A percentile compares a stretch with the other conserved stretches of the same genome.
phyloP scores from a whole-genome alignment of 2,113 vertebrate genomes.

The Polyodon spathula region DNA sequence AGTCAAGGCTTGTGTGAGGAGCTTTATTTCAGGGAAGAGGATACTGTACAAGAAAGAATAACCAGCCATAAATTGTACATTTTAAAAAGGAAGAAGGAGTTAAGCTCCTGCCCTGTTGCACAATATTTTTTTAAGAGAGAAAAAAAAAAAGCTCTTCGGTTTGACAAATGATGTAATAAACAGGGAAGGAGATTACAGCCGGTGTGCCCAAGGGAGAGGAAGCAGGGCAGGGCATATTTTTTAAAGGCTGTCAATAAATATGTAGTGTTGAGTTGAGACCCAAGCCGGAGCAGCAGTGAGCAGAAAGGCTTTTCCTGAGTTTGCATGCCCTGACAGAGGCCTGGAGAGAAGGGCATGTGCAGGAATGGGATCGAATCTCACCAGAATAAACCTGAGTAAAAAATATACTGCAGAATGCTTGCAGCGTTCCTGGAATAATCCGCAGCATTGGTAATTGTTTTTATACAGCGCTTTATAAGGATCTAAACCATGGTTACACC shows the following conservation, averaged over 20 bases:
- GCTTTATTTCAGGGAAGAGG: conserved; percentile 54
- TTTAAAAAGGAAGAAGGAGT: conserved; percentile 60
- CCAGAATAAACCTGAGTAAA: no score
- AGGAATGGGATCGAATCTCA: no score
- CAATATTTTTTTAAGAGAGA: conserved; percentile 26
- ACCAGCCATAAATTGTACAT: conserved; percentile 65
- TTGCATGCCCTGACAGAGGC: conserved; percentile 8
- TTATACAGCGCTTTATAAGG: no score
- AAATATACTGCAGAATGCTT: no score
- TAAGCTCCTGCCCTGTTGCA: conserved; percentile 46
- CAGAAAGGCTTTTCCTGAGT: conserved; percentile 8
- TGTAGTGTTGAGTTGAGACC: conserved; percentile 46
- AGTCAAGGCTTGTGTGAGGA: no score
- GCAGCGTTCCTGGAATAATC: no score
- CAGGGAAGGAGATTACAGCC: conserved; percentile 49
- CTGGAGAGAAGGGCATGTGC: conserved; percentile 18
- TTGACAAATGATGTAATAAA: conserved; percentile 69
- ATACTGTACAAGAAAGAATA: conserved; percentile 52
- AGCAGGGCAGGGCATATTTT: conserved; percentile 58
- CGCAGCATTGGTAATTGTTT: no score
- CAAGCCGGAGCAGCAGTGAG: conserved; percentile 21
- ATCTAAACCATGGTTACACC: no score
- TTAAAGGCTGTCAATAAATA: conserved; percentile 65
- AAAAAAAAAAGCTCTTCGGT: conserved; percentile 30
- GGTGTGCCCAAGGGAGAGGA: conserved; percentile 51